Base-by-base conservation (phyloP, 1,140 invertebrate species). In the Bombus consobrinus region DNA sequence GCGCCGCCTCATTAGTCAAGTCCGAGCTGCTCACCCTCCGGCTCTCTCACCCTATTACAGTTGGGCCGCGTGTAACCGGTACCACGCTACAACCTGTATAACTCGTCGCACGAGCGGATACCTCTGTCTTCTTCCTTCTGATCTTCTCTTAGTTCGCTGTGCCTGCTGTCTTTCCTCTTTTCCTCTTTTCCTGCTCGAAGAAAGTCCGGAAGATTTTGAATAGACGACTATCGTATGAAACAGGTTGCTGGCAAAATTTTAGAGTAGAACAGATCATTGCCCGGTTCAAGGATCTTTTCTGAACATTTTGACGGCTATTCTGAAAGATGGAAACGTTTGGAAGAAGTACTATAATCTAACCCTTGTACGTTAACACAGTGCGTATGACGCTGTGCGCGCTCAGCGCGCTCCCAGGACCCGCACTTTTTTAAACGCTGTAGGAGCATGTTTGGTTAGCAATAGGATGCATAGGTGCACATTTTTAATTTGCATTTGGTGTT, bases 1-100 rank as follows among this genome's bases (percentile, higher is more conserved):
- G 94, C 93, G 92, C 94, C 94, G 94, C 89, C 94, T 95, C 95
- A 95, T 95, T 95, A 95, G 94, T 95, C 95, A 95, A 95, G 93
- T 94, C 91, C 89, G 83, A 90, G 89, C 89, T 87, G 69, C 72
- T 83, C 83, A 83, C 75, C 82, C 79, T 76, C 71, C 71, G 74
- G 81, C 77, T 79, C 64, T 82, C 89, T 78, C 84, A 87, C 86
- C 83, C 89, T 90, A 90, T 90, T 90, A 90, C 89, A 89, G 77
- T 43, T n/a, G 64, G 88, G 75, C 86, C 87, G 82, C 88, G 87
- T 88, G 88, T 90, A 88, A 91, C 89, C 83, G 89, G 57, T 88
- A 78, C 89, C 83, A 73, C 79, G 84, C 85, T 79, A 89, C 88
- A 89, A 89, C 88, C 80, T 88, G 81, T 74, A 85, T 88, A 88